Evolutionary conservation across 1,140 invertebrate genomes (phyloP).

Genomic region (Scaptomyza montana): DNA sequence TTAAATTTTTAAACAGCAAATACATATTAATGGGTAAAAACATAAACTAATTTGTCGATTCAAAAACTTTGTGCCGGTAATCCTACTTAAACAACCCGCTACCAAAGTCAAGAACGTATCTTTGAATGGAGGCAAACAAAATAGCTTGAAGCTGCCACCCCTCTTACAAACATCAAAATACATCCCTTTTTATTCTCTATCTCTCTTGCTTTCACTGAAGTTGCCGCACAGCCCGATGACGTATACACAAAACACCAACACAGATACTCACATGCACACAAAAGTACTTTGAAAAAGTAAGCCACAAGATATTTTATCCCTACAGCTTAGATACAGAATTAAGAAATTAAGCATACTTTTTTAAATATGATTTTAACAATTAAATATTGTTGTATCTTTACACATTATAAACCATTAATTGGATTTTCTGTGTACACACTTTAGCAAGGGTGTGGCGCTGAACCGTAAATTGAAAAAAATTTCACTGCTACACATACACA

Average conservation of each 20-base stretch:
- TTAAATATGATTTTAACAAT: constrained; percentile 2
- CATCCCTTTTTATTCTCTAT: constrained; percentile 16
- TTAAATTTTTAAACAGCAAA: background rate
- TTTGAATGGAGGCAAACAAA: constrained; percentile 20
- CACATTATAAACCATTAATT: constrained; percentile 55
- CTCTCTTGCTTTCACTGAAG: constrained; percentile 68
- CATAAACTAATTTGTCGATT: background rate
- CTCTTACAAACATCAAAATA: constrained; percentile 40
- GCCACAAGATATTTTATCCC: constrained; percentile 63
- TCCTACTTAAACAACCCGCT: constrained; percentile 26
- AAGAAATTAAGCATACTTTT: background rate
- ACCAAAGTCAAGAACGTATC: constrained; percentile 69
- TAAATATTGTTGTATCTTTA: constrained; percentile 27
- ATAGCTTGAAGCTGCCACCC: constrained; percentile 9
- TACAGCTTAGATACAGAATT: constrained; percentile 51
- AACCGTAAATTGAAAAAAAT: constrained; percentile 74
- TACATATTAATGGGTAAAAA: background rate
- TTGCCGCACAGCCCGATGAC: constrained; percentile 75
- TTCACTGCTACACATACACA: constrained; percentile 50
- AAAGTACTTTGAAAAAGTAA: constrained; percentile 39
- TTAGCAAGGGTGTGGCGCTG: constrained; percentile 76
- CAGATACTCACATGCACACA: constrained; percentile 28
- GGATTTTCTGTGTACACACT: constrained; percentile 49
- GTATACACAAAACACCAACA: constrained; percentile 59
- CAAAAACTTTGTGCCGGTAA: constrained; percentile 8